Conservation (phyloP, 53 echinoderm and acorn worm species). For the Stichopus horrens region DNA sequence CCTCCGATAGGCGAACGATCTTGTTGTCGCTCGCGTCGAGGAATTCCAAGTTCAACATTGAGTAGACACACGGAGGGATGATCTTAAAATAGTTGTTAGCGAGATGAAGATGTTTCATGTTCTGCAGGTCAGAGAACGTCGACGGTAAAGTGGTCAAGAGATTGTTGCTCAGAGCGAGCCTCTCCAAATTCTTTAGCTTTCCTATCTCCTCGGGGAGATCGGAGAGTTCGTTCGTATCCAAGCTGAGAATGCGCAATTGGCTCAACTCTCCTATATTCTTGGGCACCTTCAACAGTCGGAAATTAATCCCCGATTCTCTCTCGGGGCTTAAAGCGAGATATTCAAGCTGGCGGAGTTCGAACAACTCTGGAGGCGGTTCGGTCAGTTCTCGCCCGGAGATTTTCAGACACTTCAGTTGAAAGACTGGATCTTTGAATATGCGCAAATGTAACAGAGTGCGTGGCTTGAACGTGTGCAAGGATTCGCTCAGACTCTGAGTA, state of each 20-base stretch:
- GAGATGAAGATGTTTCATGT: constrained; percentile 78
- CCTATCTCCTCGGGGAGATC: constrained; percentile 70
- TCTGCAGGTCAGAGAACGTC: constrained; percentile 60
- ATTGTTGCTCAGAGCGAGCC: constrained; percentile 89
- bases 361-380: constrained; percentile 68
- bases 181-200: constrained; percentile 70
- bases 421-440: constrained; percentile 55
- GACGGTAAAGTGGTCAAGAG: constrained; percentile 73
- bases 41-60: constrained; percentile 70
- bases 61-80: constrained; percentile 72
- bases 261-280: constrained; percentile 52
- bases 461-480: neutral
- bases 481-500: constrained; percentile 15
- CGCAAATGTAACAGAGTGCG: constrained; percentile 47
- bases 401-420: constrained; percentile 71
- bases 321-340: constrained; percentile 87
- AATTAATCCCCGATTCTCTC: constrained; percentile 61
- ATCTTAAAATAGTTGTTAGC: constrained; percentile 87
- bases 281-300: constrained; percentile 68
- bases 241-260: constrained; percentile 75
- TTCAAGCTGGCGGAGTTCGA: constrained; percentile 73
- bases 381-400: constrained; percentile 71
- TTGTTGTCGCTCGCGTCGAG: constrained; percentile 88
- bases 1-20: constrained; percentile 58
- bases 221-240: constrained; percentile 87